A percentile compares a stretch with the other conserved stretches of the same genome.
Evolutionary conservation across 2,888 invertebrate genomes (phyloP).

Genomic region (Sceliomorpha sp.): DNA sequence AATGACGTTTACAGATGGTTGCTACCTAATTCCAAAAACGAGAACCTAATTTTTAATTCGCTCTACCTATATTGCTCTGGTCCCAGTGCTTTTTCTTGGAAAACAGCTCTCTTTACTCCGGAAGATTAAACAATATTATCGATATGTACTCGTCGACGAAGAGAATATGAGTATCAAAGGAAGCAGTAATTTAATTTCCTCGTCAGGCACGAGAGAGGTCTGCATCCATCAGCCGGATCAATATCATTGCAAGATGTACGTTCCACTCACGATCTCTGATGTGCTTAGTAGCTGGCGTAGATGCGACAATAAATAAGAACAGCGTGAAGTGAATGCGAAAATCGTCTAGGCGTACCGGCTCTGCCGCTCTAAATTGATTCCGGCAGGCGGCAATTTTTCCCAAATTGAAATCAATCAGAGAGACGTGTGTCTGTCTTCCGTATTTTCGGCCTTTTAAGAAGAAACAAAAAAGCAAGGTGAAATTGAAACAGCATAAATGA

Average conservation of each 20-base stretch:
- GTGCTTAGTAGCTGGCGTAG: conserved; percentile 18
- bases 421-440: conserved; percentile 1
- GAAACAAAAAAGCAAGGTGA: too few relatives aligned
- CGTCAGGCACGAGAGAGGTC: conserved; percentile 12
- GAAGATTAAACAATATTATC: too few relatives aligned
- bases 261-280: conserved; percentile 27
- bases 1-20: too few relatives aligned
- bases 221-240: conserved; percentile 33
- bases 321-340: conserved; percentile 47
- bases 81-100: too few relatives aligned
- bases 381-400: conserved; percentile 32
- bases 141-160: background rate
- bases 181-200: conserved; percentile 24
- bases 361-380: conserved; percentile 30
- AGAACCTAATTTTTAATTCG: too few relatives aligned
- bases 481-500: conserved; percentile 3
- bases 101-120: too few relatives aligned
- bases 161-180: conserved; percentile 14
- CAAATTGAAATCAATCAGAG: conserved; percentile 30
- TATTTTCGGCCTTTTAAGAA: conserved; percentile 4
- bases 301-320: conserved; percentile 54
- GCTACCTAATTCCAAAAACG: too few relatives aligned
- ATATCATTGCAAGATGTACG: conserved; percentile 38
- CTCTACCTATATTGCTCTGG: too few relatives aligned
- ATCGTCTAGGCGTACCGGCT: conserved; percentile 19